phyloP scores from a whole-genome alignment of 1,140 invertebrate genomes.

The Limonius californicus region DNA sequence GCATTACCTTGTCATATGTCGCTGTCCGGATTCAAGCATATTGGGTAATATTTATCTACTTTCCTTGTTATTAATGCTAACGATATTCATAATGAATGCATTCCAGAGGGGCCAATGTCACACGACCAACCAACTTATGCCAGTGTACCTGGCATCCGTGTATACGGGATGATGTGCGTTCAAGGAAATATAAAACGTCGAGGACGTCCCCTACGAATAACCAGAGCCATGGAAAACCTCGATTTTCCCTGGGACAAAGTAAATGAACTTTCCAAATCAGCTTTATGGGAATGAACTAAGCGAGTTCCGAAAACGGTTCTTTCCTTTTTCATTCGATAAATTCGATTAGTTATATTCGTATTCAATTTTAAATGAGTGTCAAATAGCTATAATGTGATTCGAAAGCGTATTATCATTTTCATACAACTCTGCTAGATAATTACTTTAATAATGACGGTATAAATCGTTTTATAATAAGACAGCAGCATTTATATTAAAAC shows the following conservation, averaged over 20 bases:
- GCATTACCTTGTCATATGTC: conserved; percentile 89
- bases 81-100: too few species aligned
- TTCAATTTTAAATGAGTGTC: too few species aligned
- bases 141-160: conserved; percentile 84
- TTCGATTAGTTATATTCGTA: too few species aligned
- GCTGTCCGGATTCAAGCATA: conserved; percentile 78
- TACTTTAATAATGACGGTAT: too few species aligned
- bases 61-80: neutral
- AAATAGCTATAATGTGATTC: too few species aligned
- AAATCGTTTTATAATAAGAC: too few species aligned
- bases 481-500: too few species aligned
- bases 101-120: conserved; percentile 84
- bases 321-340: too few species aligned
- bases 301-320: too few species aligned
- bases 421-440: too few species aligned
- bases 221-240: conserved; percentile 52
- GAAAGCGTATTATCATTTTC: too few species aligned
- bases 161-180: conserved; percentile 92
- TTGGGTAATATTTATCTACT: conserved; percentile 66
- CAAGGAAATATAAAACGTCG: conserved; percentile 47
- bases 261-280: conserved; percentile 56
- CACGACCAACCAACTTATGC: conserved; percentile 92
- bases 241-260: conserved; percentile 72
- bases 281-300: conserved; percentile 57
- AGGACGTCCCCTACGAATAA: conserved; percentile 46